Percentiles rank a stretch among this genome's conserved stretches.
Conservation (phyloP, 2,888 invertebrate genomes). For the Chrysolina americana region DNA sequence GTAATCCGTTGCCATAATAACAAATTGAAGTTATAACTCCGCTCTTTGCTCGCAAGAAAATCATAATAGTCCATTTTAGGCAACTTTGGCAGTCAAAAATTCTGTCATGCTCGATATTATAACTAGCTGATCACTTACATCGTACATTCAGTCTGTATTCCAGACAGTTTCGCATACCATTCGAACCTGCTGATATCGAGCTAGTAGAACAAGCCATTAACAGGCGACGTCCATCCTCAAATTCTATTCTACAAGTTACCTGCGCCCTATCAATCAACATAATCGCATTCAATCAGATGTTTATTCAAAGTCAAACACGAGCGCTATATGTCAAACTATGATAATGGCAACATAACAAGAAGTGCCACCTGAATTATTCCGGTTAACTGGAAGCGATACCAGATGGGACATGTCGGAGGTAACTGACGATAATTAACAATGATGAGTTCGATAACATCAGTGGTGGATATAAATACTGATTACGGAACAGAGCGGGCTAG, state of each 20-base stretch:
- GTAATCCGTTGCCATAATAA: no score
- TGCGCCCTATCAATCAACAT: constrained; percentile 12
- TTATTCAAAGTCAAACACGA: constrained; percentile 15
- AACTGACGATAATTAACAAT: constrained; percentile 33
- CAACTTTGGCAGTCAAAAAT: no score
- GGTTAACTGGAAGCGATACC: constrained; percentile 27
- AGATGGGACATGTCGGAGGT: constrained; percentile 23
- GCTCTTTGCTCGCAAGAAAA: no score
- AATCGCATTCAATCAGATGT: constrained; percentile 15
- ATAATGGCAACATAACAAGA: constrained; percentile 28
- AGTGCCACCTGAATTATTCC: constrained; percentile 28
- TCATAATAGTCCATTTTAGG: no score
- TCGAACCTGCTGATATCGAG: neutral
- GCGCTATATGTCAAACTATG: constrained; percentile 32
- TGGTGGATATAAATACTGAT: neutral
- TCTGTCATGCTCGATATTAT: no score
- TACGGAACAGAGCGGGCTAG: neutral
- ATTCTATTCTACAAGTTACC: constrained; percentile 9
- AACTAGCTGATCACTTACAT: no score
- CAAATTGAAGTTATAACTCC: no score
- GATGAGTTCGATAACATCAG: constrained; percentile 15
- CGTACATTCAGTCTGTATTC: no score
- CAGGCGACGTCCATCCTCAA: neutral
- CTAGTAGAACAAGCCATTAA: constrained; percentile 3
- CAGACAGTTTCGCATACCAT: no score